Base-by-base conservation (phyloP, 35 echinoderm and acorn worm genomes). In the Eucidaris tribuloides region DNA sequence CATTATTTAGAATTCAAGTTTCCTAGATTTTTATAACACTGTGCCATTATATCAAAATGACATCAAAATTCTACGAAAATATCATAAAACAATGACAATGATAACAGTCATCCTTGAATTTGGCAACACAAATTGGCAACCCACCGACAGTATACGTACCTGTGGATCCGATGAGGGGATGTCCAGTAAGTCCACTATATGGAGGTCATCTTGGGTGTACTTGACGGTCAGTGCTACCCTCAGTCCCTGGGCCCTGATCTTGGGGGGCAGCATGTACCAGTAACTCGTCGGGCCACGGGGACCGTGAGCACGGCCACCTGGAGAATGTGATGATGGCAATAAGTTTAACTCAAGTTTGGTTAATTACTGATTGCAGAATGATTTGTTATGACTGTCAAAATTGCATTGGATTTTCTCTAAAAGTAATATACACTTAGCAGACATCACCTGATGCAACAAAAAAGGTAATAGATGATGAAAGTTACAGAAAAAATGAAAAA, bases 131-230 rank as follows among this genome's bases (percentile, higher is more conserved):
- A n/a, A n/a, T n/a, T n/a, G 50, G n/a, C n/a, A 23, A 22, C 28
- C 9, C 32, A 4, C 18, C n/a, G 17, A 13, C 33, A 54, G 22
- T 23, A 2, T 50, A 65, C 81, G 68, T 82, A 97, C 96, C 90
- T 90, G 50, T 24, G 96, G 96, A 48, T 93, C 91, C 7, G 87
- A 44, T 13, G 76, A 79, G 23, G 96, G 90, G 28, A 99, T 50
- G 39, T 99, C 96, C 55, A 99, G 52, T 0, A 87, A 90, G 65
- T 99, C 87, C 19, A 99, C 96, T 37, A 99, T 93, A 63, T 89
- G 91, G 19, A 99, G 79, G 30, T 86, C 71, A 80, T 99, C 96
- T 60, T 99, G 96, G 7, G 96, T 82, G 40, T 85, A 79, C 58
- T 93, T 93, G 44, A 93, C 85, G 2, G 91, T 86, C 50, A 99